phyloP scores from a whole-genome alignment of 2,113 vertebrate species.

The Scomber japonicus region DNA sequence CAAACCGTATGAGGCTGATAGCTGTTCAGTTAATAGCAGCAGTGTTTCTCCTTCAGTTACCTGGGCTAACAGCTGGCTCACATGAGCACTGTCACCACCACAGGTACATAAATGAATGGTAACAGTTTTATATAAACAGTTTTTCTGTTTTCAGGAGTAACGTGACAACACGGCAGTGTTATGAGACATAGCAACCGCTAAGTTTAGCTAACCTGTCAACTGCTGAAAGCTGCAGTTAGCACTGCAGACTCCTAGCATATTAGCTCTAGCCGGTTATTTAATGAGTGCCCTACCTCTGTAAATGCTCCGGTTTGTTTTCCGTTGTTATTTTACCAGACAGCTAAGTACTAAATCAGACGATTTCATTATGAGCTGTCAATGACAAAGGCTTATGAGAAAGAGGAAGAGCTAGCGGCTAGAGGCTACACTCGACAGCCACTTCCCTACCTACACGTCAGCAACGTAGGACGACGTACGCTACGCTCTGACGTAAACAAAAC shows the following conservation, averaged over 20 bases:
- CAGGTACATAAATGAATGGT: no score
- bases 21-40: not conserved
- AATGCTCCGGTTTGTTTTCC: not conserved
- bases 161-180: not conserved
- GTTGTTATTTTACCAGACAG: not conserved
- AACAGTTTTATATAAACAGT: not conserved
- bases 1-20: no score
- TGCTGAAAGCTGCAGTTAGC: not conserved
- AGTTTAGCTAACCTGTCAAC: not conserved
- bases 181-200: not conserved
- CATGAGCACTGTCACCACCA: not conserved
- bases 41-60: not conserved
- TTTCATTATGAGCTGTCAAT: conserved; percentile 25
- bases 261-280: not conserved
- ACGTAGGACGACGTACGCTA: not conserved
- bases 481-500: conserved; percentile 40
- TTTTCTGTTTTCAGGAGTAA: not conserved
- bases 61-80: not conserved
- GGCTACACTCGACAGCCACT: conserved; percentile 33
- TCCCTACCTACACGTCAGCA: conserved; percentile 85
- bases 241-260: not conserved
- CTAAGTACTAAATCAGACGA: not conserved
- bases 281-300: conserved; percentile 52
- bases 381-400: not conserved
- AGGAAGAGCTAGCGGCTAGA: conserved; percentile 19